phyloP scores from a whole-genome alignment of 2,888 invertebrate species.

The Campoplex capitator region DNA sequence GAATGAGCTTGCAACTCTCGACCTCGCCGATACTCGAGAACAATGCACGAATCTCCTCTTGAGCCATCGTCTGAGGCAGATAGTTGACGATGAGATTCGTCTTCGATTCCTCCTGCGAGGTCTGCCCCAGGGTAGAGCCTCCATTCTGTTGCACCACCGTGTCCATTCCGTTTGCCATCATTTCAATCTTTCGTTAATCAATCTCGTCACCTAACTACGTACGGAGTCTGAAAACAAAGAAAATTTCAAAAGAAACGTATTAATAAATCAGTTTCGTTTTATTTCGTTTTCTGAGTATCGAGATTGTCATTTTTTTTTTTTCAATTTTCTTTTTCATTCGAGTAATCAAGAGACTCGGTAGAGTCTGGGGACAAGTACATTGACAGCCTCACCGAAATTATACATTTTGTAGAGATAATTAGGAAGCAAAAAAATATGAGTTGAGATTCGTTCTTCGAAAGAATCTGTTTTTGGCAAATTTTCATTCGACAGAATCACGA shows the following conservation, averaged over 20 bases:
- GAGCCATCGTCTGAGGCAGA: constrained; percentile 99
- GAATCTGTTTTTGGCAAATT: too few relatives aligned
- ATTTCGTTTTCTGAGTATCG: not conserved
- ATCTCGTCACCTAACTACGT: constrained; percentile 81
- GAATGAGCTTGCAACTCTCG: constrained; percentile 99
- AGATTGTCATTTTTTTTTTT: not conserved
- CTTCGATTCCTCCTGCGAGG: constrained; percentile 93
- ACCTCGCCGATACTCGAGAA: constrained; percentile 99
- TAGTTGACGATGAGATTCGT: constrained; percentile 99
- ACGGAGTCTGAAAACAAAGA: constrained; percentile 81
- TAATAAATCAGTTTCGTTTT: not conserved
- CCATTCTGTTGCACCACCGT: constrained; percentile 94
- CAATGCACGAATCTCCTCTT: constrained; percentile 98
- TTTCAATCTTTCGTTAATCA: constrained; percentile 81
- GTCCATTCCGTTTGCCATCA: constrained; percentile 95
- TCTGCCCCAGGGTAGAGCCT: constrained; percentile 88
- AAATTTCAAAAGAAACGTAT: not conserved
- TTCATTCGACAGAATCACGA: too few relatives aligned
- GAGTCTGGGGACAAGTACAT: too few relatives aligned
- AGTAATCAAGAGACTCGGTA: not conserved
- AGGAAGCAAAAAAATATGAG: not conserved
- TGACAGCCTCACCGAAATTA: not conserved
- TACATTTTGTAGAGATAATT: not conserved
- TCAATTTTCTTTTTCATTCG: not conserved
- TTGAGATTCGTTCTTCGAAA: not conserved